Evolutionary conservation across 2,888 invertebrate genomes (phyloP), one percentile per base, ranked within the genome.

Genomic region (Sylvicola cinctus): DNA sequence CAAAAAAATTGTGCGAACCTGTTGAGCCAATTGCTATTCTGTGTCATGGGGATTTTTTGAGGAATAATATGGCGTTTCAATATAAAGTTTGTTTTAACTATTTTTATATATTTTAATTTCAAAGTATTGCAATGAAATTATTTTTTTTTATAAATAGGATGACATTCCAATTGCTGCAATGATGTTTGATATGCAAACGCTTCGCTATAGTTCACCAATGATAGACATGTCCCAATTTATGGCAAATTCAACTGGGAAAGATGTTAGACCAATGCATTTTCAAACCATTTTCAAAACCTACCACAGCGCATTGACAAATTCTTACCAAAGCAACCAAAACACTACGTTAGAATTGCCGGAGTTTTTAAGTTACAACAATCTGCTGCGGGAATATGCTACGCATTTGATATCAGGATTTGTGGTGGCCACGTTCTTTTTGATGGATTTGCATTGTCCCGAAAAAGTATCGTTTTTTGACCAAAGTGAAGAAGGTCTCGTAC

Each of bases 111-210:
- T 16, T 15, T 34, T 6, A 16, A 7, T 10, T n/a, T 16, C 16
- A 6, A n/a, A 16, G 16, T 31, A n/a, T 16, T n/a, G n/a, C n/a
- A 20, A 20, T 4, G 5, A 20, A 20, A n/a, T 4, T 4, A 32
- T 16, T 16, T 13, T 5, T 15, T 31, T 31, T 31, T 31, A 4
- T 10, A 14, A n/a, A 2, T 16, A 16, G 15, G 7, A 11, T 16
- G n/a, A 10, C n/a, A 27, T 34, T 8, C 55, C 58, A 1, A 31
- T 38, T 3, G 51, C 47, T 3, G 43, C 49, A 2, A 51, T 55
- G 46, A 54, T 57, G 53, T 58, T 57, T 34, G 57, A 58, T 44
- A 49, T 56, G 30, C 57, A 58, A 42, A 58, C 57, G 1, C 37
- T 56, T 29, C 46, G 53, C 2, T 39, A 51, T 27, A 45, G 46